These are phyloP conservation scores for Itoplectis maculator DNA, from an alignment of 2,888 invertebrate genomes.

Conservation along the genomic window DNA sequence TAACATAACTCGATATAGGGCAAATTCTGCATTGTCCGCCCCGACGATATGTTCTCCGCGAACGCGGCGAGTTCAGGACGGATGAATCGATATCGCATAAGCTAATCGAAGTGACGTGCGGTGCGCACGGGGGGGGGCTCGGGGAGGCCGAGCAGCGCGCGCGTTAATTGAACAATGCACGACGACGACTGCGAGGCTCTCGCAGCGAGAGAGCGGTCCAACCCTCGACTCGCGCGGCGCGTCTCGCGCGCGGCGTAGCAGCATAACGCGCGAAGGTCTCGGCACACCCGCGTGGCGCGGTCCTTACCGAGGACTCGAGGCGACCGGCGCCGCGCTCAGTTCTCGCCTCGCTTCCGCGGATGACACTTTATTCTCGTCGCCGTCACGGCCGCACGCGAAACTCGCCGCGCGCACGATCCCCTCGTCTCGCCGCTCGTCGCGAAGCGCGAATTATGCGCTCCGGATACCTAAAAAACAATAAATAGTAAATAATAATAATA, in stretches of 20 bases:
- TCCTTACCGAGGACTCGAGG: conserved; percentile 64
- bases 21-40: conserved; percentile 8
- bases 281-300: conserved; percentile 33
- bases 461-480: background rate
- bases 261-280: conserved; percentile 24
- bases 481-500: background rate
- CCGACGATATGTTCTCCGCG: conserved; percentile 22
- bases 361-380: conserved; percentile 72
- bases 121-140: conserved; percentile 6
- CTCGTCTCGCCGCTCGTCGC: background rate
- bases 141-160: too few species aligned
- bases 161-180: conserved; percentile 70
- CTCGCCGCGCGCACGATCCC: background rate
- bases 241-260: conserved; percentile 55
- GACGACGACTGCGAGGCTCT: conserved; percentile 59
- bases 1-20: conserved; percentile 9
- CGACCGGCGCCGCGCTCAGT: conserved; percentile 73
- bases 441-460: conserved; percentile 4
- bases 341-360: conserved; percentile 74
- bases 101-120: conserved; percentile 63
- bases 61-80: conserved; percentile 13
- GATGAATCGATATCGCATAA: conserved; percentile 62
- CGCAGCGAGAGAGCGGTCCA: too few species aligned
- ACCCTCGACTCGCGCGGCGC: conserved; percentile 53
- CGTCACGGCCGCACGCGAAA: conserved; percentile 35